These are phyloP conservation scores for Rhopalosiphum padi DNA, from an alignment of 1,140 invertebrate genomes.

Conservation along the genomic window DNA sequence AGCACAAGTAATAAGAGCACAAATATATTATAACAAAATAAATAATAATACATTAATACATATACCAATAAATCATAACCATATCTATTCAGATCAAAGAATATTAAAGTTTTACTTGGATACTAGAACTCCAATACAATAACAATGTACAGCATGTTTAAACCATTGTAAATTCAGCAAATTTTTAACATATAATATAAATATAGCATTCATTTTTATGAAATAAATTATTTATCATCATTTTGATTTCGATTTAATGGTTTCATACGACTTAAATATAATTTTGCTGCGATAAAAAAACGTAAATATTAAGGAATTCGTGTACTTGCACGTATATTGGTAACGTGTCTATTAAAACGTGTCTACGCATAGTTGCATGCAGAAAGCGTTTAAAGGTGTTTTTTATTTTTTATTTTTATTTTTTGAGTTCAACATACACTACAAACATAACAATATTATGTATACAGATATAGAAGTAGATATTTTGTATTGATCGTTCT, in stretches of 20 bases:
- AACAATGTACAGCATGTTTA: not conserved
- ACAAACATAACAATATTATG: not conserved
- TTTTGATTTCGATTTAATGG: not conserved
- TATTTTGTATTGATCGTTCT: not conserved
- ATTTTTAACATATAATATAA: not conserved
- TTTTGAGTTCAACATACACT: not conserved
- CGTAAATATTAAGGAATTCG: constrained; percentile 20
- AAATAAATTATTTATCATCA: not conserved
- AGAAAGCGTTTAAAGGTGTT: not conserved
- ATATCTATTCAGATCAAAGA: not conserved
- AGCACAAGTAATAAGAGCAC: not conserved
- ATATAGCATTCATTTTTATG: not conserved
- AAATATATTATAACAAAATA: not conserved
- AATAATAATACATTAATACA: not conserved
- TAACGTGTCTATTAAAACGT: constrained; percentile 5
- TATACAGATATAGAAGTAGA: not conserved
- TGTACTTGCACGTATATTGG: constrained; percentile 14
- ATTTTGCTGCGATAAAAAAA: not conserved
- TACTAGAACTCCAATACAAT: not conserved
- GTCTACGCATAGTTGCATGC: not conserved
- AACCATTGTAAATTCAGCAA: not conserved
- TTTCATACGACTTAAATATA: not conserved
- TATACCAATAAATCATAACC: not conserved
- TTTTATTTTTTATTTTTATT: not conserved
- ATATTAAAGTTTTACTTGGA: not conserved